Percentiles rank a stretch among this genome's conserved stretches.
Evolutionary conservation across 1,140 invertebrate species (phyloP).

Genomic region (Macrocentrus cingulum): DNA sequence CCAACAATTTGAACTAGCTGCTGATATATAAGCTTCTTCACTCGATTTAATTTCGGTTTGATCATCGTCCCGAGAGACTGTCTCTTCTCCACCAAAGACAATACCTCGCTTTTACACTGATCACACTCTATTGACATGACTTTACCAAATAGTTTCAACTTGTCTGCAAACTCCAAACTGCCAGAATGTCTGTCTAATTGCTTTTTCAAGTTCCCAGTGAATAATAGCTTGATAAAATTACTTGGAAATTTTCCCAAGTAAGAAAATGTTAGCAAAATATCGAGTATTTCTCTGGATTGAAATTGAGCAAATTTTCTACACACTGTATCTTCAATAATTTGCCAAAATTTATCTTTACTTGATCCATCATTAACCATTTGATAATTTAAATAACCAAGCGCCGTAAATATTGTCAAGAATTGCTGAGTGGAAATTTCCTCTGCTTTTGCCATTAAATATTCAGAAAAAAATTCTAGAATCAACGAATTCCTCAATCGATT

Average conservation of each 20-base stretch:
- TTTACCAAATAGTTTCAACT: conserved; percentile 67
- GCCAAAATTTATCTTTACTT: conserved; percentile 66
- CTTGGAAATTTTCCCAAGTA: conserved; percentile 68
- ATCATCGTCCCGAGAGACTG: conserved; percentile 35
- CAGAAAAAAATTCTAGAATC: conserved; percentile 63
- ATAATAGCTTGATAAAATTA: conserved; percentile 65
- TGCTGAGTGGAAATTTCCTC: conserved; percentile 58
- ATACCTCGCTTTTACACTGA: conserved; percentile 61
- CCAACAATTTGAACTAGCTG: conserved; percentile 54
- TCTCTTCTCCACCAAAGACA: conserved; percentile 58
- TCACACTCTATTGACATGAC: conserved; percentile 67
- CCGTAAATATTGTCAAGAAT: conserved; percentile 63
- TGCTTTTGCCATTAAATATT: conserved; percentile 64
- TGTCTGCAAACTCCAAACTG: conserved; percentile 46
- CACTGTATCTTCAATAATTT: conserved; percentile 61
- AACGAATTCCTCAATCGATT: conserved; percentile 62
- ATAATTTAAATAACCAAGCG: conserved; percentile 68
- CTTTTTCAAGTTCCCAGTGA: conserved; percentile 66
- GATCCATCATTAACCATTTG: conserved; percentile 60
- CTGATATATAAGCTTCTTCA: conserved; percentile 47
- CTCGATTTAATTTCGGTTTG: conserved; percentile 55
- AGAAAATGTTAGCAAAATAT: conserved; percentile 67
- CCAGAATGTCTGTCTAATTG: conserved; percentile 56
- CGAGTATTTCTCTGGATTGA: conserved; percentile 61
- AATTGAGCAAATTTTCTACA: conserved; percentile 65